These are phyloP conservation scores for Corythaixoides concolor DNA, from an alignment of 2,113 vertebrate species.

Conservation along the genomic window DNA sequence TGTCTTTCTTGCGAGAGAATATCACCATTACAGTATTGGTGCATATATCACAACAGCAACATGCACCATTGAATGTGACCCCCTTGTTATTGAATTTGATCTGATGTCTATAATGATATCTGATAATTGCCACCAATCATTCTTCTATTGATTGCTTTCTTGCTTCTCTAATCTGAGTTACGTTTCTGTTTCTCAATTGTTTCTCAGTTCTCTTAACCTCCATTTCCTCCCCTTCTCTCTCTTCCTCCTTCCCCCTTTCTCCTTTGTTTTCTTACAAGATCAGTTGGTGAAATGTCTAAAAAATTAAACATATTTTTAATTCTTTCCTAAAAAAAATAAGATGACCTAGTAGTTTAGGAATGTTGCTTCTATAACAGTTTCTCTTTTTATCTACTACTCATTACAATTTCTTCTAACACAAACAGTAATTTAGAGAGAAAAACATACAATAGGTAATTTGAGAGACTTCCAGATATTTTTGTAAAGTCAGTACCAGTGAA, in stretches of 20 bases:
- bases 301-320: not conserved
- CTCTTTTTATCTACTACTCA: slow-evolving; percentile 15
- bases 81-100: not conserved
- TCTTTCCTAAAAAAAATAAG: not conserved
- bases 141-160: not conserved
- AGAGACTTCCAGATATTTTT: not conserved
- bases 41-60: not conserved
- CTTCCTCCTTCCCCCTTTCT: not conserved
- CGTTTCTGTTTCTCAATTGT: not conserved
- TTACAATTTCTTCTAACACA: slow-evolving; percentile 11
- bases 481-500: not conserved
- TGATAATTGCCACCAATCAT: not conserved
- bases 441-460: not conserved
- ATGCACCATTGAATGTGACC: not conserved
- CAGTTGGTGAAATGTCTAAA: not conserved
- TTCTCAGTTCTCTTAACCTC: not conserved
- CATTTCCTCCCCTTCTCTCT: not conserved
- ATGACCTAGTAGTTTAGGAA: not conserved
- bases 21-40: not conserved
- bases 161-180: not conserved
- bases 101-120: not conserved
- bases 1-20: not conserved
- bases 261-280: not conserved
- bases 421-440: slow-evolving; percentile 32
- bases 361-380: not conserved